Conservation (phyloP, 2,888 invertebrate species). For the Ophioninae sp. region DNA sequence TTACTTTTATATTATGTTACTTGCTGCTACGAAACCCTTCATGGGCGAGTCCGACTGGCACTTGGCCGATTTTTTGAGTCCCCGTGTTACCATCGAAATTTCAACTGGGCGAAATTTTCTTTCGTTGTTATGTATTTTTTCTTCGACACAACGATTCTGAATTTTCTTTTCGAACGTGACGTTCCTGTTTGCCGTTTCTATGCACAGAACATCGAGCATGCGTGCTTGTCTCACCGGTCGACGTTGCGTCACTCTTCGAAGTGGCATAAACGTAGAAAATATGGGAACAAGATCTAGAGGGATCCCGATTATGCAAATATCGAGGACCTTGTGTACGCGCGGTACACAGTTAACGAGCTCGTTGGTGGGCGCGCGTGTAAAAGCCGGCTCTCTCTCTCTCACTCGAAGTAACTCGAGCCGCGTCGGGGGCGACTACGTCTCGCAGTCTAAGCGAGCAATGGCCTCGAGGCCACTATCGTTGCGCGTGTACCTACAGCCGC, state of each 20-base stretch:
- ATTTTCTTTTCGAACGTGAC: not conserved
- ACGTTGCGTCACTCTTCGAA: not conserved
- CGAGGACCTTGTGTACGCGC: not conserved
- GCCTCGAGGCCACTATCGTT: slow-evolving; percentile 60
- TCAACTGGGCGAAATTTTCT: too few relatives aligned
- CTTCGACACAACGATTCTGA: too few relatives aligned
- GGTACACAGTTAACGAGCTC: not conserved
- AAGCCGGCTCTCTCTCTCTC: slow-evolving; percentile 24
- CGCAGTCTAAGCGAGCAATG: slow-evolving; percentile 54
- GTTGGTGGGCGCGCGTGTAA: not conserved
- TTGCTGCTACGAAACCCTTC: too few relatives aligned
- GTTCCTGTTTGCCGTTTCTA: not conserved
- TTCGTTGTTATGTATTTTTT: too few relatives aligned
- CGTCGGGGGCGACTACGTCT: slow-evolving; percentile 47
- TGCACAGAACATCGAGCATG: too few relatives aligned
- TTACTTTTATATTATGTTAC: too few relatives aligned
- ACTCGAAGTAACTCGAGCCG: slow-evolving; percentile 58
- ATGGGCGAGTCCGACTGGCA: too few relatives aligned
- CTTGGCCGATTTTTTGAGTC: too few relatives aligned
- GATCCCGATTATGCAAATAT: not conserved
- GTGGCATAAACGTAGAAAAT: not conserved
- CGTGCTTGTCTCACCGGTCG: not conserved
- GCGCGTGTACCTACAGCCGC: slow-evolving; percentile 48
- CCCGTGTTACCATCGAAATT: too few relatives aligned
- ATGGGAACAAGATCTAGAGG: not conserved